Evolutionary conservation across 2,797 vertebrate species (phyloP), one percentile per base, ranked within the genome.

Genomic region (Chiroxiphia lanceolata): DNA sequence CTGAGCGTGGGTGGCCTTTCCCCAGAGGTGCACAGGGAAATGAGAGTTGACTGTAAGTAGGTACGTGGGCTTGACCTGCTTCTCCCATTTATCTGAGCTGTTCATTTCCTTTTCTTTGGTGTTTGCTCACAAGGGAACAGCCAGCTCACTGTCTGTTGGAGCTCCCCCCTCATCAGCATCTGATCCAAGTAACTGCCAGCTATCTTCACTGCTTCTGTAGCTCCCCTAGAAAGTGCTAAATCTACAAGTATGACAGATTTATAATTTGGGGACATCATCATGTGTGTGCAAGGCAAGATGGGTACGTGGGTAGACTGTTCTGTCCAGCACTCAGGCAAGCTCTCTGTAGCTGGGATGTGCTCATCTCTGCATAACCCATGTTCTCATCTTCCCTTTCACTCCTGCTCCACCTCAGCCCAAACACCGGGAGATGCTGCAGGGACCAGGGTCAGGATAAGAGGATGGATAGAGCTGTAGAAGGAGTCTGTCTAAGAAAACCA

Each of bases 241-340:
- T 18, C 47, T 45, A 3, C 7, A 12, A 1, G 0, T 7, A 6
- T 56, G 61, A 3, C 67, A 85, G n/a, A 10, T 31, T 11, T 17
- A 4, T 23, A 3, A 21, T 15, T 3, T 19, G 36, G 27, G 34
- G 51, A 10, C 6, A 31, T 15, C 51, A 25, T 4, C 0, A 0
- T 5, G 11, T 61, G 22, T 42, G 23, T 72, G 54, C 69, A 42
- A 34, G 53, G 53, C 59, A 57, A 69, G 23, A 51, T 20, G 50
- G 38, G 45, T 21, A 1, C 1, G 1, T 19, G 57, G 42, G 53
- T 10, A 38, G 36, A 23, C 22, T 12, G 17, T 2, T 47, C 34
- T 60, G 36, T 31, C 21, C 34, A 40, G 45, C 29, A 8, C 8
- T 31, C 21, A 12, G 48, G 13, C 20, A 50, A 48, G 20, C 4